Percentiles rank a stretch among this genome's conserved stretches.
Conservation (phyloP, 2,888 invertebrate species). For the Yponomeuta sedellus region DNA sequence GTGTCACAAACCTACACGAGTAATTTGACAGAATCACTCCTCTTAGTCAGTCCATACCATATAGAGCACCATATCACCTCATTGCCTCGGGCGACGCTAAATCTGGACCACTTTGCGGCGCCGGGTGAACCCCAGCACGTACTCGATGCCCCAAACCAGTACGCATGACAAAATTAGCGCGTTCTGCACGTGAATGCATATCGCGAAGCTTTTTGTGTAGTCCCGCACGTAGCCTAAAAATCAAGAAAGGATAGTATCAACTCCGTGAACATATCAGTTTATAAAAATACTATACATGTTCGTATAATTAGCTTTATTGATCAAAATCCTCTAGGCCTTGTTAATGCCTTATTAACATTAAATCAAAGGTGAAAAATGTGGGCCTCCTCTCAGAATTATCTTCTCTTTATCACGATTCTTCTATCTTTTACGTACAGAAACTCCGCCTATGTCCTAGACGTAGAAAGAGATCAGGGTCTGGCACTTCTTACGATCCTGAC, state of each 20-base stretch:
- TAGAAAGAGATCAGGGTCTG: no score
- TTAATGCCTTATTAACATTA: no score
- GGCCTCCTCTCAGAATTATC: no score
- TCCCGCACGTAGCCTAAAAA: slow-evolving; percentile 82
- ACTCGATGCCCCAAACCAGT: slow-evolving; percentile 82
- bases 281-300: no score
- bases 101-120: slow-evolving; percentile 68
- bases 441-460: no score
- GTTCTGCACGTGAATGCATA: slow-evolving; percentile 84
- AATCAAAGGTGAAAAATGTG: no score
- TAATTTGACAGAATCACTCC: neutral
- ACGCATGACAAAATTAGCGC: slow-evolving; percentile 81
- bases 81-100: slow-evolving; percentile 28
- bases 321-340: no score
- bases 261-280: neutral
- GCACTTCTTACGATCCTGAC: no score
- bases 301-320: no score
- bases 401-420: no score
- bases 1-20: neutral
- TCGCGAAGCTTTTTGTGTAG: slow-evolving; percentile 79
- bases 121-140: slow-evolving; percentile 60
- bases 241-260: slow-evolving; percentile 6
- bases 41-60: neutral
- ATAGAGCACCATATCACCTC: neutral
- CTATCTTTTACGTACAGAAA: no score